A percentile compares a stretch with the other conserved stretches of the same genome.
Evolutionary conservation across 2,797 vertebrate species (phyloP).

Genomic region (Phoxinus dragarum): DNA sequence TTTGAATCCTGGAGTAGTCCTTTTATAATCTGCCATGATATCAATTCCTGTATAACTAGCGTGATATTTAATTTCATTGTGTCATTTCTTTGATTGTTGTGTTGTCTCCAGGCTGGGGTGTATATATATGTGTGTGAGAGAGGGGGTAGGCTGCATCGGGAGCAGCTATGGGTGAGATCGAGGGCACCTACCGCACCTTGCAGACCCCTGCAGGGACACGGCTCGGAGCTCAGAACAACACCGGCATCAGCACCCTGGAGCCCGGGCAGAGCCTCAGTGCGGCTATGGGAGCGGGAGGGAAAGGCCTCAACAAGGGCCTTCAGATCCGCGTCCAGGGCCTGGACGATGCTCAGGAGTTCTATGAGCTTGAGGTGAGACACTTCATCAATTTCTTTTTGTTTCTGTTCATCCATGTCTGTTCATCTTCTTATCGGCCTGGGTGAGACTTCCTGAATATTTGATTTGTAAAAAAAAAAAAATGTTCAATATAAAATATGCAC

Average conservation of each 20-base stretch:
- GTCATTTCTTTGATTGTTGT: neutral
- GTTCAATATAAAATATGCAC: neutral
- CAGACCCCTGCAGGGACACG: constrained; percentile 87
- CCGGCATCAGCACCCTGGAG: constrained; percentile 91
- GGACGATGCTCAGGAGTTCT: constrained; percentile 86
- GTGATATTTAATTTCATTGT: neutral
- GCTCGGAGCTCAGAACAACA: constrained; percentile 82
- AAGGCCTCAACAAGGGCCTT: constrained; percentile 74
- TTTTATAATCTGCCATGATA: neutral
- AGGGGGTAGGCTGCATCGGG: constrained; percentile 54
- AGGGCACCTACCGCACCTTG: constrained; percentile 90
- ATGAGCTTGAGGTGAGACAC: constrained; percentile 87
- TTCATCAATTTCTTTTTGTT: neutral
- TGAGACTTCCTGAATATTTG: neutral
- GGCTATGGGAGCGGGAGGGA: constrained; percentile 70
- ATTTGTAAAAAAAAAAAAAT: neutral
- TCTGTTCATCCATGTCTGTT: neutral
- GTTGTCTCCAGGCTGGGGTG: constrained; percentile 27
- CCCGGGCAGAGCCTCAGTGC: constrained; percentile 82
- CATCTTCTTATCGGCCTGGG: neutral
- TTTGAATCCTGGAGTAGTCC: neutral
- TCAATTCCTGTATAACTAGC: neutral
- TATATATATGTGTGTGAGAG: constrained; percentile 42
- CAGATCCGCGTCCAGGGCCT: constrained; percentile 86
- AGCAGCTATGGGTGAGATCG: constrained; percentile 90